Evolutionary conservation across 1,140 invertebrate genomes (phyloP).

Genomic region (Melipona quadrifasciata): DNA sequence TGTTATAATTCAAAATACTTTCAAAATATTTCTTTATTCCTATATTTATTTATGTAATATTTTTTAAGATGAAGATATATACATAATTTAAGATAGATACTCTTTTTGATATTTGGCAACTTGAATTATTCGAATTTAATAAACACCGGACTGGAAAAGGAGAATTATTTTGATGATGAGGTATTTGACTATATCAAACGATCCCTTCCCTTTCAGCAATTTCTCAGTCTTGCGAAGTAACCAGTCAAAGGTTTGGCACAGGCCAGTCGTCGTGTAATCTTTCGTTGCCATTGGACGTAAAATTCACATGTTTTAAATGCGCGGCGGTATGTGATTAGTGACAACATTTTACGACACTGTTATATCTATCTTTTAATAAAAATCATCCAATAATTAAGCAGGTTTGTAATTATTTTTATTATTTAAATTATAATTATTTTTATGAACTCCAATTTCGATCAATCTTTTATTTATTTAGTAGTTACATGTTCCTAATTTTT

Average conservation of each 20-base stretch:
- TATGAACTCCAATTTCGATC: background rate
- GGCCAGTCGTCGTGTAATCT: slow-evolving; percentile 4
- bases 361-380: background rate
- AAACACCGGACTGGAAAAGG: background rate
- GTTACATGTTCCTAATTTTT: background rate
- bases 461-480: background rate
- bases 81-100: background rate
- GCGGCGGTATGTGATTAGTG: background rate
- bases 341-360: background rate
- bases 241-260: background rate
- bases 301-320: background rate
- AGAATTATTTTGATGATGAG: no score
- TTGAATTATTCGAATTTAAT: background rate
- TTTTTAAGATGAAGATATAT: no score
- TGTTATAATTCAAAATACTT: background rate
- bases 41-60: background rate
- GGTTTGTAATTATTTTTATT: slow-evolving; percentile 9
- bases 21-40: background rate
- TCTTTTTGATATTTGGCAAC: background rate
- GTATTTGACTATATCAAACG: background rate
- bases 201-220: slow-evolving; percentile 15
- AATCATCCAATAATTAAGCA: background rate
- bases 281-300: background rate
- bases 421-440: background rate
- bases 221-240: background rate